phyloP scores from a whole-genome alignment of 2,113 vertebrate genomes.

The Isichthys henryi region DNA sequence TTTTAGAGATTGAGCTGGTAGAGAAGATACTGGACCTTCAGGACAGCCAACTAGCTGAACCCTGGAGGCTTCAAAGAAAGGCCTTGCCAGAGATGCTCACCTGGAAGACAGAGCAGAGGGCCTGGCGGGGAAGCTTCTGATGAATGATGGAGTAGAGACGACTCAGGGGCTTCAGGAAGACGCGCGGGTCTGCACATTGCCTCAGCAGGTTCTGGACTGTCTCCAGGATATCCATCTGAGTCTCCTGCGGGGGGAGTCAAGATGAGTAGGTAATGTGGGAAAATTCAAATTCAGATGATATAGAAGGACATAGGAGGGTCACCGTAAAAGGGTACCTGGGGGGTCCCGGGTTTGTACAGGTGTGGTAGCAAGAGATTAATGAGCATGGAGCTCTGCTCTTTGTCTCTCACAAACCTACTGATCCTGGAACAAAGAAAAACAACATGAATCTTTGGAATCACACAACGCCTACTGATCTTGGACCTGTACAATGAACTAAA shows the following conservation, averaged over 20 bases:
- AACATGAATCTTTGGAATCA: conserved; percentile 21
- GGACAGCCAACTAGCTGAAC: background rate
- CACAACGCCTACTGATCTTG: background rate
- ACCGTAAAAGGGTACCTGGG: conserved; percentile 56
- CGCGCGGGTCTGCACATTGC: conserved; percentile 64
- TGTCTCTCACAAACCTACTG: conserved; percentile 84
- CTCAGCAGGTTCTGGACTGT: conserved; percentile 85
- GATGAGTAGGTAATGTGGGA: background rate
- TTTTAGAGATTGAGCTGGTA: background rate
- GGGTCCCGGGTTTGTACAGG: conserved; percentile 67
- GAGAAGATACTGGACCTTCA: background rate
- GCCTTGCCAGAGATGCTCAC: conserved; percentile 70
- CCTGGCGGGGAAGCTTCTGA: conserved; percentile 76
- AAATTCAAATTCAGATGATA: background rate
- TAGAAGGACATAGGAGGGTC: background rate
- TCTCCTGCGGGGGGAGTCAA: conserved; percentile 59
- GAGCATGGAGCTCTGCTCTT: conserved; percentile 80
- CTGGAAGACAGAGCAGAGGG: conserved; percentile 79
- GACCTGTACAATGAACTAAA: background rate
- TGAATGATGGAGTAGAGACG: conserved; percentile 82
- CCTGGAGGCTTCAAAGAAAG: background rate
- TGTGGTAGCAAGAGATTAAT: conserved; percentile 81
- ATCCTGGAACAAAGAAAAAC: conserved; percentile 56
- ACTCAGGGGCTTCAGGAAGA: conserved; percentile 79
- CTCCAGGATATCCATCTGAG: conserved; percentile 81